Conservation (phyloP, 2,888 invertebrate species). For the Lasioglossum villosulum region DNA sequence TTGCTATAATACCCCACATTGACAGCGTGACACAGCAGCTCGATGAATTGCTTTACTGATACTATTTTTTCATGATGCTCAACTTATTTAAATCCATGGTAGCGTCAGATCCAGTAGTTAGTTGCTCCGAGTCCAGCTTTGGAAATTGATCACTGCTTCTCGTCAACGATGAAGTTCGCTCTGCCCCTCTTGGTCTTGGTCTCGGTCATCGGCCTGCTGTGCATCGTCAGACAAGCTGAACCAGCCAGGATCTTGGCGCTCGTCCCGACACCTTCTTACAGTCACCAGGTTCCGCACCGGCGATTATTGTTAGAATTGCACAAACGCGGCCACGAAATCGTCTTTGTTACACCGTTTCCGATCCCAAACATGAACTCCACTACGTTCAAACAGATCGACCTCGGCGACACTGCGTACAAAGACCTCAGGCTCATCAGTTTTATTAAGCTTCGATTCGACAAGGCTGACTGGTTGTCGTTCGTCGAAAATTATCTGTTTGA, state of each 20-base stretch:
- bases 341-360: slow-evolving; percentile 85
- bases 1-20: neutral
- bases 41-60: neutral
- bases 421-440: accelerated
- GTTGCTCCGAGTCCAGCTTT: accelerated
- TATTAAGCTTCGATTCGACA: neutral
- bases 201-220: neutral
- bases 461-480: slow-evolving; percentile 3
- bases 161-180: slow-evolving; percentile 11
- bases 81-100: neutral
- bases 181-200: neutral
- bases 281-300: slow-evolving; percentile 85
- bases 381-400: slow-evolving; percentile 84
- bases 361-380: slow-evolving; percentile 79
- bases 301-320: slow-evolving; percentile 84
- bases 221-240: neutral
- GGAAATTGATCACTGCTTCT: neutral
- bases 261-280: slow-evolving; percentile 84
- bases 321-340: slow-evolving; percentile 84
- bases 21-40: neutral
- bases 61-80: neutral
- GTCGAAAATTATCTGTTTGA: accelerated
- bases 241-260: slow-evolving; percentile 84
- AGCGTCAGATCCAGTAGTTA: neutral
- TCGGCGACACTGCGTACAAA: slow-evolving; percentile 66